phyloP scores from a whole-genome alignment of 2,888 invertebrate species.

The Zygogramma bicolorata region DNA sequence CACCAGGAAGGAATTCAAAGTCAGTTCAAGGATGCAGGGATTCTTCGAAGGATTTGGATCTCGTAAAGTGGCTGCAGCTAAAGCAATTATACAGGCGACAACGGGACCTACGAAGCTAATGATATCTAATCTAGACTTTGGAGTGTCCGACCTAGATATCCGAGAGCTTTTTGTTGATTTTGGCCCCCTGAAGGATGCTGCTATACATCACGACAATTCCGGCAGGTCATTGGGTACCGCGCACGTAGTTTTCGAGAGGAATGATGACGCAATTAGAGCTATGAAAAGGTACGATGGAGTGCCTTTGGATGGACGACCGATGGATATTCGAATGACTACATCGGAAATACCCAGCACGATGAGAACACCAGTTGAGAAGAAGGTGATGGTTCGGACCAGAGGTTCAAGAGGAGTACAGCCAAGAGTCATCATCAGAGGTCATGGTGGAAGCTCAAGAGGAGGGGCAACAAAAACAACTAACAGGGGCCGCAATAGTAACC shows the following conservation, averaged over 20 bases:
- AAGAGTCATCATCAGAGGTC: too few relatives aligned
- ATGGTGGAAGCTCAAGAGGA: too few relatives aligned
- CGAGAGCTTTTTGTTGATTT: too few relatives aligned
- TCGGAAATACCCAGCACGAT: slow-evolving; percentile 79
- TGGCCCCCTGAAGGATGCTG: slow-evolving; percentile 92
- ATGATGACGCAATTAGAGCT: slow-evolving; percentile 93
- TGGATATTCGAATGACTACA: slow-evolving; percentile 93
- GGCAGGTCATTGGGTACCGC: slow-evolving; percentile 97
- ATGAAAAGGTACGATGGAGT: slow-evolving; percentile 99
- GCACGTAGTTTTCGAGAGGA: slow-evolving; percentile 94
- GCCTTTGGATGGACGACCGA: slow-evolving; percentile 94
- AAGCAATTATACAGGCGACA: slow-evolving; percentile 62
- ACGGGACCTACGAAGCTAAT: slow-evolving; percentile 87
- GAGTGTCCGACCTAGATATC: too few relatives aligned
- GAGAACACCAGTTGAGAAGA: slow-evolving; percentile 60
- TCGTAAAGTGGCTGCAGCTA: slow-evolving; percentile 64
- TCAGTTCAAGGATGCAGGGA: too few relatives aligned
- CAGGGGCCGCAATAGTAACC: slow-evolving; percentile 59
- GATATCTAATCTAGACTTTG: slow-evolving; percentile 97
- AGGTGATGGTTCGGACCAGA: slow-evolving; percentile 54
- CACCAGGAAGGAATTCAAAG: too few relatives aligned
- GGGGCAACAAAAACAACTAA: too few relatives aligned
- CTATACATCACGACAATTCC: slow-evolving; percentile 97
- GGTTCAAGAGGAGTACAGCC: slow-evolving; percentile 50
- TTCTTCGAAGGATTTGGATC: slow-evolving; percentile 73